Base-by-base conservation (phyloP, 2,888 invertebrate genomes). In the Hanleya hanleyi region DNA sequence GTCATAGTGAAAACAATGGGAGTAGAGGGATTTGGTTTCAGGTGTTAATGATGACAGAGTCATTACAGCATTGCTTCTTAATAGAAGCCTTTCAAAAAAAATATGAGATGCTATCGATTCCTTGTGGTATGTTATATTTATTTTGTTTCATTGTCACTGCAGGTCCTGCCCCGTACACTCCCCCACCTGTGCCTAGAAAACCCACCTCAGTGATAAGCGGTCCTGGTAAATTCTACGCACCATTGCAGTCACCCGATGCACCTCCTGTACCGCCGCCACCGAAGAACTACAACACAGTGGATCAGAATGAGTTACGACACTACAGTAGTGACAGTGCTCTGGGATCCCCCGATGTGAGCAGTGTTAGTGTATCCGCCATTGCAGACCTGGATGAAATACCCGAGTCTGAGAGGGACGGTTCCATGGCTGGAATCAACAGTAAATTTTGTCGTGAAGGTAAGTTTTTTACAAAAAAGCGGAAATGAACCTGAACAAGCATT, bases 271-370 rank as follows among this genome's bases (percentile, higher is more conserved):
- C 80, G 69, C 81, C 80, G 69, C 69, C 77, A 26, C 50, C 74
- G 68, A 78, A 77, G 32, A 66, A 62, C 18, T 35, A 66, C 38
- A 57, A 26, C 12, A 37, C 41, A 22, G 50, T 49, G n/a, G 73
- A 76, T 47, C 73, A 65, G 51, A 36, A 57, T 29, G 70, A 72
- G 37, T 74, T 68, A 51, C 70, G 26, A 51, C 65, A 75, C 73
- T 81, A 78, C 77, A 83, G 83, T 74, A 83, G 84, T 73, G 86
- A 86, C 76, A 83, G 85, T 1, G 84, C 84, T 22, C 79, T 85
- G 37, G 85, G 83, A 9, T 84, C 85, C 7, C 83, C 83, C 38
- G 84, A 84, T 65, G 74, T 77, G 66, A 77, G 79, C 71, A 64
- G 36, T 64, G 73, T 75, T 15, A 79, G 78, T 36, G 75, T 73